Conservation (phyloP, 2,113 vertebrate species). For the Gracilinanus agilis region DNA sequence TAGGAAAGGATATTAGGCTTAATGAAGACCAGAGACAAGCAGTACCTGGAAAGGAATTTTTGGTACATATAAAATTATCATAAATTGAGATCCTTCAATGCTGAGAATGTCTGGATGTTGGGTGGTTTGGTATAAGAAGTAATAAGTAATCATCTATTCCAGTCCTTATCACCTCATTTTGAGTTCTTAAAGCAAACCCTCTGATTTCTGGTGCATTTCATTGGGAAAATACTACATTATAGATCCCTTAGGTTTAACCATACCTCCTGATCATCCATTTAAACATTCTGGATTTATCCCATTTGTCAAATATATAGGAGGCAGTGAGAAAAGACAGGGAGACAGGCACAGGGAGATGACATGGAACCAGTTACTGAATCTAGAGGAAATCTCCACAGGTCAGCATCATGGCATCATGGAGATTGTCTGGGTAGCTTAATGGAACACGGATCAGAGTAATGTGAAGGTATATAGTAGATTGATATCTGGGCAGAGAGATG, state of each 20-base stretch:
- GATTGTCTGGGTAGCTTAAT: neutral
- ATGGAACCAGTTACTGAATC: neutral
- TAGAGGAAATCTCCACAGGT: neutral
- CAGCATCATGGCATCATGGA: neutral
- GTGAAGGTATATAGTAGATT: neutral
- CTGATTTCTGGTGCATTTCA: neutral
- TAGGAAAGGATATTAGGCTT: neutral
- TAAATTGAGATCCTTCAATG: neutral
- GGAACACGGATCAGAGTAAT: too few relatives aligned
- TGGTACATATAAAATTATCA: neutral
- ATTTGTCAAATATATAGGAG: neutral
- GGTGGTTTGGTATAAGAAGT: neutral
- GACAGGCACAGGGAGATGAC: neutral
- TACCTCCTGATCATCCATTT: neutral
- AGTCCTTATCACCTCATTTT: neutral
- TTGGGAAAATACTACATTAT: neutral
- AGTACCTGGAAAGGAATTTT: neutral
- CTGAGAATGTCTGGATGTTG: neutral
- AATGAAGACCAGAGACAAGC: neutral
- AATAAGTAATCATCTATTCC: neutral
- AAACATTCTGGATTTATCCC: neutral
- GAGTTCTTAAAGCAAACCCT: neutral
- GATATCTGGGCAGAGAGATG: neutral
- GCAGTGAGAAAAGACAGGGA: neutral
- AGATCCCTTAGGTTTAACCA: neutral